These are phyloP conservation scores for Istiophorus platypterus DNA, from an alignment of 2,113 vertebrate genomes.

Conservation along the genomic window DNA sequence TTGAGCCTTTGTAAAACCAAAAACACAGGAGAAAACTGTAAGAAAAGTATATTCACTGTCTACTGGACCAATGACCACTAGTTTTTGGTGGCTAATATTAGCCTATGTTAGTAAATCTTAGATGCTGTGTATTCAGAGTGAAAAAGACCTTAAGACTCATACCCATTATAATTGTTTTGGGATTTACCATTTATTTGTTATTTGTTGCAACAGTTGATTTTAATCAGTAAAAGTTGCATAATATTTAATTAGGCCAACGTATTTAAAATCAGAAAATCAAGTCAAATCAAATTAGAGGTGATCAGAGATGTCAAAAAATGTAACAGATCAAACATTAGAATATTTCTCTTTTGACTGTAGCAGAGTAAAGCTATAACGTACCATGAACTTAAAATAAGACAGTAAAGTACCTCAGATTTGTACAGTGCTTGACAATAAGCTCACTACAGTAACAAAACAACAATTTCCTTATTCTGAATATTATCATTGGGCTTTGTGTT, in stretches of 20 bases:
- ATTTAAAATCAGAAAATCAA: too few relatives aligned
- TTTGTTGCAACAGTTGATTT: background rate
- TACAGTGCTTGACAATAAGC: too few relatives aligned
- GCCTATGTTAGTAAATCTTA: background rate
- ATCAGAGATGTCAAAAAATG: too few relatives aligned
- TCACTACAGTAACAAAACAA: slow-evolving; percentile 10
- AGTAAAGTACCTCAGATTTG: too few relatives aligned
- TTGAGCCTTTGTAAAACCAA: background rate
- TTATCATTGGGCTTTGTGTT: slow-evolving; percentile 1
- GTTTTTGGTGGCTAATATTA: too few relatives aligned
- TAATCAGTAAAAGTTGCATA: background rate
- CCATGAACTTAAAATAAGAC: background rate
- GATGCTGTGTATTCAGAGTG: background rate
- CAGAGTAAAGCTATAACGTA: background rate
- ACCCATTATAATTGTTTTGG: background rate
- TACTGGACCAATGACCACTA: too few relatives aligned
- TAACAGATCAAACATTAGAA: too few relatives aligned
- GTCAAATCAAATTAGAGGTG: too few relatives aligned
- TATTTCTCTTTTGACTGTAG: background rate
- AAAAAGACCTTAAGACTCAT: background rate
- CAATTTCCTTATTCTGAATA: slow-evolving; percentile 20
- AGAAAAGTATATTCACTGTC: background rate
- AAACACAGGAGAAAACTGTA: background rate
- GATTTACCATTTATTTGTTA: background rate
- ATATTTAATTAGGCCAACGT: background rate